Evolutionary conservation across 1,140 invertebrate species (phyloP).

Genomic region (Bombus sylvicola): DNA sequence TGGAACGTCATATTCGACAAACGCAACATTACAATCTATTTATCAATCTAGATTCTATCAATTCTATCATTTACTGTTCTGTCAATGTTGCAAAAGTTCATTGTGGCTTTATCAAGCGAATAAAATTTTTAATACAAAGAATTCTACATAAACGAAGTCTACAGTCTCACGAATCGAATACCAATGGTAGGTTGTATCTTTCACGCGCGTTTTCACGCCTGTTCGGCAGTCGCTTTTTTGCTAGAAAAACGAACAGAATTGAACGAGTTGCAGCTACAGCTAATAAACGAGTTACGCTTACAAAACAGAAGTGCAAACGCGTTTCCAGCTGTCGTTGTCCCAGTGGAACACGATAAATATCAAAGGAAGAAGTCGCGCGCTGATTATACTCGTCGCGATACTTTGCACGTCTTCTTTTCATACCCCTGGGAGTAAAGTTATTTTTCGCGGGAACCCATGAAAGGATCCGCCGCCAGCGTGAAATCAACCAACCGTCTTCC

Average conservation of each 20-base stretch:
- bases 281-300: conserved; percentile 38
- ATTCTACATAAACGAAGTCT: too few species aligned
- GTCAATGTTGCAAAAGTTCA: too few species aligned
- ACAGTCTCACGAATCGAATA: not conserved
- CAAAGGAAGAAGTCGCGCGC: conserved; percentile 27
- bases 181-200: not conserved
- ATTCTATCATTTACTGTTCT: too few species aligned
- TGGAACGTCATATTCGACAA: too few species aligned
- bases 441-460: conserved; percentile 30
- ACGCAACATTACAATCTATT: too few species aligned
- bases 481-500: not conserved
- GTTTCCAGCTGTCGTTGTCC: conserved; percentile 25
- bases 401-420: conserved; percentile 32
- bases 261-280: not conserved
- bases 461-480: conserved; percentile 11
- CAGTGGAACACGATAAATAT: conserved; percentile 23
- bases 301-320: conserved; percentile 50
- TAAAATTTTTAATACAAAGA: too few species aligned
- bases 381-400: conserved; percentile 10
- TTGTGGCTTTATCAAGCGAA: too few species aligned
- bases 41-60: too few species aligned
- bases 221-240: not conserved
- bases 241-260: not conserved
- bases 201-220: not conserved
- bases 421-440: conserved; percentile 18